Percentiles rank a stretch among this genome's conserved stretches.
Evolutionary conservation across 2,888 invertebrate species (phyloP).

Genomic region (Erebia ligea): DNA sequence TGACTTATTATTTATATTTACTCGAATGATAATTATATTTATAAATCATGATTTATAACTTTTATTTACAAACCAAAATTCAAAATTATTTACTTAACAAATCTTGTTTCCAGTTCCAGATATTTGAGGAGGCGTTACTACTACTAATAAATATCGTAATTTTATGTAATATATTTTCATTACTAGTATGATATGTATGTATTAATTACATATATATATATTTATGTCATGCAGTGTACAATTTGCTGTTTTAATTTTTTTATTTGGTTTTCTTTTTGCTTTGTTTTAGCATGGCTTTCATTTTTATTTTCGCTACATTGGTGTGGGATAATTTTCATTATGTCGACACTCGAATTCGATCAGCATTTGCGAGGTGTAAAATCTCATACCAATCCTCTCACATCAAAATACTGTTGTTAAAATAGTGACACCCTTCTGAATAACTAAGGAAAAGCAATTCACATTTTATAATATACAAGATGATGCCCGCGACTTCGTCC

Average conservation of each 20-base stretch:
- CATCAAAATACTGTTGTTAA: no score
- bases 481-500: no score
- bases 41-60: neutral
- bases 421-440: no score
- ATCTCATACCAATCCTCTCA: no score
- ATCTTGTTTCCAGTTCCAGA: conserved; percentile 63
- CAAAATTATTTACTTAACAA: conserved; percentile 11
- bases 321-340: neutral
- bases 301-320: neutral
- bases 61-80: neutral
- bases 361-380: no score
- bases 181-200: conserved; percentile 42
- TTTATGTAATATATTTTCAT: conserved; percentile 48
- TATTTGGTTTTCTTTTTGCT: neutral
- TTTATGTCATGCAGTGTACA: conserved; percentile 40
- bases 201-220: neutral
- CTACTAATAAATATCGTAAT: conserved; percentile 71
- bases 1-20: neutral
- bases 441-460: no score
- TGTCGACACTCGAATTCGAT: no score
- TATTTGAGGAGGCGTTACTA: conserved; percentile 68
- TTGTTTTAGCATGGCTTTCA: conserved; percentile 11
- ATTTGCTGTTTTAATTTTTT: conserved; percentile 31
- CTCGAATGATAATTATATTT: neutral
- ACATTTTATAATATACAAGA: no score